Base-by-base conservation (phyloP, 2,888 invertebrate genomes). In the Eupithecia subfuscata region DNA sequence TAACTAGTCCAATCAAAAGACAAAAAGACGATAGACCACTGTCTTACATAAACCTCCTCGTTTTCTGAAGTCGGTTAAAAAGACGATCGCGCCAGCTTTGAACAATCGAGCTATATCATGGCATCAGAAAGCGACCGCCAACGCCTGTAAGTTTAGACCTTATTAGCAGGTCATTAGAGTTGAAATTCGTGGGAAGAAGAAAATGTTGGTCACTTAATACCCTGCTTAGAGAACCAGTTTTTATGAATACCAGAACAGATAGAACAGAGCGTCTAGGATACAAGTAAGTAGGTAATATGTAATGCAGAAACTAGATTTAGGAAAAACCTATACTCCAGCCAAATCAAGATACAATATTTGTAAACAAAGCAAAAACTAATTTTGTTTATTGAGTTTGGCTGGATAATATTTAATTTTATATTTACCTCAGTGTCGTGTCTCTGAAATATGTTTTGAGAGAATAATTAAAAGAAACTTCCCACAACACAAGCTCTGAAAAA, bases 181-280 rank as follows among this genome's bases (percentile, higher is more conserved):
- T 73, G 25, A 78, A 60, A 60, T 75, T 79, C 7, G 22, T 63
- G 45, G 40, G 43, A 25, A 12, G 45, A 64, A 12, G 11, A 70
- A 40, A 78, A 78, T 80, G 78, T 79, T 79, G 85, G 86, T 88
- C 87, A 88, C 84, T 88, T 86, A 86, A 85, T 87, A 85, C 84
- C 84, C 84, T 84, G 87, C 82, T 89, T 86, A 85, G 86, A 84
- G 86, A 90, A 91, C 91, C 89, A 88, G 91, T 88, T 91, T 87
- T 85, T 86, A 85, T 84, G 86, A 88, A 90, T 90, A 89, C 88
- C 88, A 85, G 84, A 84, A 82, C 82, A 84, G 81, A 84, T 81
- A 82, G 77, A 78, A 78, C 86, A 87, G 88, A 88, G 89, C 87
- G 22, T 56, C 79, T 79, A 74, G 78, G 70, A 79, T 78, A 70